A percentile compares a stretch with the other conserved stretches of the same genome.
Evolutionary conservation across 2,797 vertebrate species (phyloP).

Genomic region (Premnoplex brunnescens): DNA sequence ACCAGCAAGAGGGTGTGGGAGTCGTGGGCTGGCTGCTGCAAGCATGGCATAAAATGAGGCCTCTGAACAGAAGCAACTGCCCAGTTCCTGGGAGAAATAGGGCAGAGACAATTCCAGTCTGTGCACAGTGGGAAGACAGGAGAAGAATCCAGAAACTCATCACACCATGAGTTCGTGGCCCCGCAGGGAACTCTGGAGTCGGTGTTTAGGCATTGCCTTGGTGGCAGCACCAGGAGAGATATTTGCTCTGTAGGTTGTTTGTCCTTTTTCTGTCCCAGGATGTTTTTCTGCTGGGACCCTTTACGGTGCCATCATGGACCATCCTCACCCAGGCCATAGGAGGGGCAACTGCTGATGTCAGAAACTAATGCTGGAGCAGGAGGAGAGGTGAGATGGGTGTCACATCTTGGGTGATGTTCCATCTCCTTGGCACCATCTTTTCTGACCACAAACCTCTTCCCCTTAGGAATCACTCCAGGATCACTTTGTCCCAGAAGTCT

Average conservation of each 20-base stretch:
- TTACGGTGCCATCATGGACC: rapidly evolving
- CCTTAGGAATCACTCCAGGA: background rate
- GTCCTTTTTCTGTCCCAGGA: background rate
- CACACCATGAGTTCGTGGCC: background rate
- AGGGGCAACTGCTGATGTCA: background rate
- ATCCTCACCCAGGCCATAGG: background rate
- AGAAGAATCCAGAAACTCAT: background rate
- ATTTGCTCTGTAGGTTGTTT: background rate
- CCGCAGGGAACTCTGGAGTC: background rate
- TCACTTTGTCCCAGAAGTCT: background rate
- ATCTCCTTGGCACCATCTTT: background rate
- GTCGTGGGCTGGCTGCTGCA: background rate
- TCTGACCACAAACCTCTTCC: background rate
- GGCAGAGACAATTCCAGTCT: background rate
- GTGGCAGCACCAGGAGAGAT: background rate
- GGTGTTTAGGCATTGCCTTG: background rate
- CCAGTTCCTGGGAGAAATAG: background rate
- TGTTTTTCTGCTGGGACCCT: background rate
- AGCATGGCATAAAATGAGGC: background rate
- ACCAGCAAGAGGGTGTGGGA: background rate
- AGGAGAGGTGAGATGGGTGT: background rate
- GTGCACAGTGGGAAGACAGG: background rate
- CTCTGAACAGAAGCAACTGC: background rate
- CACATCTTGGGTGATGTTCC: background rate
- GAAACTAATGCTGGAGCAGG: background rate